Evolutionary conservation across 2,113 vertebrate species (phyloP).

Genomic region (Cygnus buccinator): DNA sequence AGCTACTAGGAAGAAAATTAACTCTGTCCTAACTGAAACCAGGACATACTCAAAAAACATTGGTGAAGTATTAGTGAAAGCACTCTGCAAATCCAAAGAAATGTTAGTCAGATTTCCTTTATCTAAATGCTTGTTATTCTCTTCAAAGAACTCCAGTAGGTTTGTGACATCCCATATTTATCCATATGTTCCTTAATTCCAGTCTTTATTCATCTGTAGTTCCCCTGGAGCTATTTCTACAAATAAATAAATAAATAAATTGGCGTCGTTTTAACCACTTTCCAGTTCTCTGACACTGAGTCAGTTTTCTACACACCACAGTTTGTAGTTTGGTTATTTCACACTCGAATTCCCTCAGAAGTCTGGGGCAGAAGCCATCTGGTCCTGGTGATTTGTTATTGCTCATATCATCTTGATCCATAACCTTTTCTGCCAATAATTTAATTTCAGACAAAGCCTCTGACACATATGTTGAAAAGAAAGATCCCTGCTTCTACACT

Average conservation of each 20-base stretch:
- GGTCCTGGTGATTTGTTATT: conserved; percentile 4
- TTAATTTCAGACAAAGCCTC: not conserved
- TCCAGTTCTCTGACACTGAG: not conserved
- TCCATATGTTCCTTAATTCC: not conserved
- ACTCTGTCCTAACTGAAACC: too few species aligned
- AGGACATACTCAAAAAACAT: not conserved
- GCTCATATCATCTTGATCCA: not conserved
- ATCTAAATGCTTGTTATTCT: not conserved
- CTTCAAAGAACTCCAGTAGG: not conserved
- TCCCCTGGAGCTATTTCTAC: not conserved
- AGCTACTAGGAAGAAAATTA: too few species aligned
- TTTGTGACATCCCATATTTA: not conserved
- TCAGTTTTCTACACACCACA: not conserved
- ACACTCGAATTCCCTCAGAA: not conserved
- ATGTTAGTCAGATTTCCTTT: not conserved
- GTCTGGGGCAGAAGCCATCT: conserved; percentile 12
- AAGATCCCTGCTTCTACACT: not conserved
- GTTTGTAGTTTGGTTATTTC: conserved; percentile 17
- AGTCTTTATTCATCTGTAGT: not conserved
- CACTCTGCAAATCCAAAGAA: not conserved
- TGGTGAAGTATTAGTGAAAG: not conserved
- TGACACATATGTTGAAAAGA: not conserved
- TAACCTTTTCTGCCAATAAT: not conserved
- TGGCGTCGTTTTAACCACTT: not conserved
- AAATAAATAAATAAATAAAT: not conserved